phyloP scores from a whole-genome alignment of 2,797 vertebrate species.

The Spheniscus humboldti region DNA sequence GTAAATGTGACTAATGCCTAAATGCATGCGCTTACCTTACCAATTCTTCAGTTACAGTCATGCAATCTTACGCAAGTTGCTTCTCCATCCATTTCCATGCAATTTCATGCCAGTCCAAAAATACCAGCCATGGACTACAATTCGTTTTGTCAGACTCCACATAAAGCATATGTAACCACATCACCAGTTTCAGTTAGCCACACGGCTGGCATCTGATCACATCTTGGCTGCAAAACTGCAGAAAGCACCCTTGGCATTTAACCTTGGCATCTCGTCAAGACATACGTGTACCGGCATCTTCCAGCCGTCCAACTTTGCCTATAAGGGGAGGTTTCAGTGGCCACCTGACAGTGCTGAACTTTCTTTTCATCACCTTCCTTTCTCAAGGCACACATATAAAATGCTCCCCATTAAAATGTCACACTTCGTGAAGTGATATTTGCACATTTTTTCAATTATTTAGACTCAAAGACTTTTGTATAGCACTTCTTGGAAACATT shows the following conservation, averaged over 20 bases:
- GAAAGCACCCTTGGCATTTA: conserved; percentile 51
- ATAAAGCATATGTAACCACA: neutral
- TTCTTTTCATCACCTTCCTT: conserved; percentile 68
- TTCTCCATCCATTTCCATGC: conserved; percentile 13
- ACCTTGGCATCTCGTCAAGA: conserved; percentile 32
- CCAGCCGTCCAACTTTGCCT: neutral
- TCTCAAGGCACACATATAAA: conserved; percentile 52
- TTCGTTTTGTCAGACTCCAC: neutral
- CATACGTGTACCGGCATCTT: neutral
- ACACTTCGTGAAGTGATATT: conserved; percentile 71
- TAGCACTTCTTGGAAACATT: conserved; percentile 54
- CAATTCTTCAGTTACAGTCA: neutral
- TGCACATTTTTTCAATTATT: conserved; percentile 77
- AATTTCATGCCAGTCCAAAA: conserved; percentile 21
- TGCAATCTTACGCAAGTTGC: conserved; percentile 6
- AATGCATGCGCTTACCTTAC: neutral
- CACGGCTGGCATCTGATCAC: neutral
- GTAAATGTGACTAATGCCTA: neutral
- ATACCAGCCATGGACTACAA: neutral
- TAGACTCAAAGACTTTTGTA: conserved; percentile 61
- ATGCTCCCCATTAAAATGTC: conserved; percentile 65
- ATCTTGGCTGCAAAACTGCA: conserved; percentile 5
- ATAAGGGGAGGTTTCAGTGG: neutral
- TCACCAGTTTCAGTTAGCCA: neutral
- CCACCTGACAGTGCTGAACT: conserved; percentile 53